These are phyloP conservation scores for Alces alces DNA, from an alignment of 2,113 vertebrate species.

Conservation along the genomic window DNA sequence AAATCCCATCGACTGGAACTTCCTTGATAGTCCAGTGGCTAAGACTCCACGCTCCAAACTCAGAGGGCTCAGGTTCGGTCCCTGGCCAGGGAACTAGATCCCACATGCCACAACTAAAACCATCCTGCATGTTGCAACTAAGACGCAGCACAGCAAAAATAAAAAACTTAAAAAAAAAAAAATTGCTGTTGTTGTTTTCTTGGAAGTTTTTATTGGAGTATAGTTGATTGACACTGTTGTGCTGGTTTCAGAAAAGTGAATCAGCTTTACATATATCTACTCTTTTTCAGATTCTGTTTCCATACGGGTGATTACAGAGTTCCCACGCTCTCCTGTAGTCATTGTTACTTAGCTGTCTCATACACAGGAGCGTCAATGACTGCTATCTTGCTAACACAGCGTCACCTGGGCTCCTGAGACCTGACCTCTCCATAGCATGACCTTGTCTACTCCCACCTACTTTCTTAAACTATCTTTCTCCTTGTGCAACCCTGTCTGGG, in stretches of 20 bases:
- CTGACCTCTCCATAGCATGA: not conserved
- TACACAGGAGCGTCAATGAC: not conserved
- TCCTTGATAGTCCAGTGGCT: not conserved
- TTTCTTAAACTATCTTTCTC: not conserved
- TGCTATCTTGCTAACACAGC: not conserved
- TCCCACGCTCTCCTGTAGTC: not conserved
- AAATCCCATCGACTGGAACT: not conserved
- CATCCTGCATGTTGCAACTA: not conserved
- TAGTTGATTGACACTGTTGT: not conserved
- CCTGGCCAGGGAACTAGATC: not conserved
- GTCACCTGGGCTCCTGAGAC: not conserved
- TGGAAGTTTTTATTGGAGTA: not conserved
- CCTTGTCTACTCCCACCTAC: not conserved
- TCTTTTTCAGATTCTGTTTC: not conserved
- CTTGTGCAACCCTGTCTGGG: not conserved
- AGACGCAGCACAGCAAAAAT: not conserved
- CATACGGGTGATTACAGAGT: not conserved
- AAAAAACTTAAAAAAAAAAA: not conserved
- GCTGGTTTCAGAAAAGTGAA: not conserved
- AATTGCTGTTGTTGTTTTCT: not conserved
- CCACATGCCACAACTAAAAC: not conserved
- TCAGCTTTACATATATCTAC: not conserved
- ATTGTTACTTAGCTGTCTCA: not conserved
- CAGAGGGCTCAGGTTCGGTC: not conserved
- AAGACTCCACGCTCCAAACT: not conserved